Evolutionary conservation across 2,888 invertebrate genomes (phyloP).

Genomic region (Athrips mouffetella): DNA sequence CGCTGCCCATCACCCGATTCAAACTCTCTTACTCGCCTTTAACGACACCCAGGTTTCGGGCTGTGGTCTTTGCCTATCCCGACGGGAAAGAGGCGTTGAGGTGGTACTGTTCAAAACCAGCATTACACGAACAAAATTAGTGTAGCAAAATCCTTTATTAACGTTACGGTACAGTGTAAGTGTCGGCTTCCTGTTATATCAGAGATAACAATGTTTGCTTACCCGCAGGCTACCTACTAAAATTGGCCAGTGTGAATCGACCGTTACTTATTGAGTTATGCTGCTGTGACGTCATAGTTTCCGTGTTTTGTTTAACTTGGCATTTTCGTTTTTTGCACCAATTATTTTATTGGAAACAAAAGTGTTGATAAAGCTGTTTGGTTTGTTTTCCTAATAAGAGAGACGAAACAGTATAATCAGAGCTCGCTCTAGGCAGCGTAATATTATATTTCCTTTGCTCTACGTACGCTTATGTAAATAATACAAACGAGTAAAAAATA

Average conservation of each 20-base stretch:
- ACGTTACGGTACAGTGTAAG: slow-evolving; percentile 39
- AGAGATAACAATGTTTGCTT: slow-evolving; percentile 23
- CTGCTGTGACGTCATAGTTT: slow-evolving; percentile 17
- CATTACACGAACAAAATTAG: neutral
- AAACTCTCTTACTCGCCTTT: too few species aligned
- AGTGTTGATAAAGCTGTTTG: neutral
- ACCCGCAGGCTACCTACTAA: slow-evolving; percentile 28
- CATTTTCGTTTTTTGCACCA: slow-evolving; percentile 2
- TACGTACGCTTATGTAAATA: too few species aligned
- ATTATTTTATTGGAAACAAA: neutral
- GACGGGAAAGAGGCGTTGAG: too few species aligned
- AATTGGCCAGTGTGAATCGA: slow-evolving; percentile 30
- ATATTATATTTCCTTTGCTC: too few species aligned
- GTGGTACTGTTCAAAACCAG: too few species aligned
- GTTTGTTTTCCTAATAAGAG: too few species aligned
- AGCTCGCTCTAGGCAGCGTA: too few species aligned
- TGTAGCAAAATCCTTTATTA: neutral
- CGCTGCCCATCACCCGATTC: too few species aligned
- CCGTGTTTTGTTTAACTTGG: slow-evolving; percentile 10
- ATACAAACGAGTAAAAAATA: too few species aligned
- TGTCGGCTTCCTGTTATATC: slow-evolving; percentile 31
- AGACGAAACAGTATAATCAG: too few species aligned
- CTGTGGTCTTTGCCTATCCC: too few species aligned
- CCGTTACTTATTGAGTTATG: slow-evolving; percentile 26
- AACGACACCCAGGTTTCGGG: too few species aligned